Conservation (phyloP, 2,113 vertebrate genomes). For the Eretmochelys imbricata region DNA sequence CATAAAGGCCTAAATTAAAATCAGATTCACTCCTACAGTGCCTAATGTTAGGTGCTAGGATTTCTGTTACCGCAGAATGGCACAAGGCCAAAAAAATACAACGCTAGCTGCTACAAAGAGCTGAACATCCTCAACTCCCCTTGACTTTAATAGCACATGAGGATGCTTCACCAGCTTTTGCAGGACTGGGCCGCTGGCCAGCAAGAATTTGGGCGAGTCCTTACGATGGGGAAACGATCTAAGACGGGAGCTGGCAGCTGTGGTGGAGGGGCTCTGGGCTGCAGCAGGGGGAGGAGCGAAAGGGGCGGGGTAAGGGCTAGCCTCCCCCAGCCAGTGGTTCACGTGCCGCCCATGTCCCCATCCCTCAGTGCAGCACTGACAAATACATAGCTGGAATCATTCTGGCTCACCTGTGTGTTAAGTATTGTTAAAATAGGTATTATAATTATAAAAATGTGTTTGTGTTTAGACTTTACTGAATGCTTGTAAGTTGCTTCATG, state of each 20-base stretch:
- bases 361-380: too few species aligned
- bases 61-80: not conserved
- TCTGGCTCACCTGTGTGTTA: not conserved
- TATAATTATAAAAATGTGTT: not conserved
- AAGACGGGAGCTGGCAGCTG: not conserved
- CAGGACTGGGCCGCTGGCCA: not conserved
- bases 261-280: too few species aligned
- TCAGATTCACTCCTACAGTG: not conserved
- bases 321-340: too few species aligned
- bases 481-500: not conserved
- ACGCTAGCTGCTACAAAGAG: not conserved
- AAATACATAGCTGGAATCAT: not conserved
- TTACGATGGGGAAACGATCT: not conserved
- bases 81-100: not conserved
- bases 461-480: not conserved
- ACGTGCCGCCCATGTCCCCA: too few species aligned
- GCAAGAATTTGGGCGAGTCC: not conserved
- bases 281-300: too few species aligned
- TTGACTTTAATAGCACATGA: not conserved
- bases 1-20: conserved; percentile 3
- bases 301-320: too few species aligned
- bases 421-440: not conserved
- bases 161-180: not conserved
- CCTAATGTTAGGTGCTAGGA: not conserved
- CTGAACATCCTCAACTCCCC: not conserved